Percentiles rank a stretch among this genome's conserved stretches.
phyloP scores from a whole-genome alignment of 2,888 invertebrate species.

The Ischnus inquisitorius region DNA sequence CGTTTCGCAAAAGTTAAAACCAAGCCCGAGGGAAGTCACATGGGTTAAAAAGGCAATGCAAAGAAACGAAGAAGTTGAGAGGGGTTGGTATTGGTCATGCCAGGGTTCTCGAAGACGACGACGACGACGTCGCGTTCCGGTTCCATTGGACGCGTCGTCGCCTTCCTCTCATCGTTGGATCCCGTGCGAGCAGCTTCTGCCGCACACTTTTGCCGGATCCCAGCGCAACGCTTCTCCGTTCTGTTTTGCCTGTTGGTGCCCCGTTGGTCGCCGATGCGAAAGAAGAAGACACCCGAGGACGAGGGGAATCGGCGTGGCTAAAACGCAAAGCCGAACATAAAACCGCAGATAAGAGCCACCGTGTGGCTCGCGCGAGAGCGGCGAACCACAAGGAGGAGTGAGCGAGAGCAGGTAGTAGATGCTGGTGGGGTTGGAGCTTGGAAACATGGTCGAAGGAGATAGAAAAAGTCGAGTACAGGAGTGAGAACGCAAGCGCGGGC shows the following conservation, averaged over 20 bases:
- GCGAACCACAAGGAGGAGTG: conserved; percentile 9
- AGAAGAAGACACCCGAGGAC: conserved; percentile 34
- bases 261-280: conserved; percentile 48
- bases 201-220: conserved; percentile 38
- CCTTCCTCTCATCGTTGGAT: conserved; percentile 35
- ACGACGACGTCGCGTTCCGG: conserved; percentile 46
- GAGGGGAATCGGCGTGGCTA: conserved; percentile 72
- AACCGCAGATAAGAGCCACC: conserved; percentile 82
- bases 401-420: conserved; percentile 19
- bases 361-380: conserved; percentile 64
- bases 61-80: conserved; percentile 47
- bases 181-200: conserved; percentile 48
- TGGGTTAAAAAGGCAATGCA: conserved; percentile 52
- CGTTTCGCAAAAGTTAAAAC: conserved; percentile 76
- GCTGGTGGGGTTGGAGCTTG: conserved; percentile 10
- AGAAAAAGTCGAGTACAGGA: conserved; percentile 63
- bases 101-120: conserved; percentile 62
- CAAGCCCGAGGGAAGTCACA: conserved; percentile 64
- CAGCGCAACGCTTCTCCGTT: conserved; percentile 37
- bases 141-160: conserved; percentile 63
- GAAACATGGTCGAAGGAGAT: conserved; percentile 25
- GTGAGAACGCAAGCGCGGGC: conserved; percentile 63
- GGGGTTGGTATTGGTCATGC: conserved; percentile 47
- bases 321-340: conserved; percentile 83
- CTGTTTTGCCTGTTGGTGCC: conserved; percentile 12